phyloP scores from a whole-genome alignment of 2,888 invertebrate species.

The Leptopterna dolabrata region DNA sequence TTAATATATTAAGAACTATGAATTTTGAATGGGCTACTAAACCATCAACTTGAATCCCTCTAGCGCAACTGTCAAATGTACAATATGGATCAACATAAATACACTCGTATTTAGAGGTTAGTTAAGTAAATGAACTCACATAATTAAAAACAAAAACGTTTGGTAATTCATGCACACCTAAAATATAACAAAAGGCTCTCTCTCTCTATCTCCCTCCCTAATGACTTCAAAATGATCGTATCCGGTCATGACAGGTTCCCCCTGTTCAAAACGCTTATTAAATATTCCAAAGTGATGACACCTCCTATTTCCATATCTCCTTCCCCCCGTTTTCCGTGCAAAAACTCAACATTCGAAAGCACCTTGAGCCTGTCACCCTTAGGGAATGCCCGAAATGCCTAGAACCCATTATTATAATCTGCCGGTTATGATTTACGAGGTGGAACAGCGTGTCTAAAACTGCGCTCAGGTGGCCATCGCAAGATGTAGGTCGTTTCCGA shows the following conservation, averaged over 20 bases:
- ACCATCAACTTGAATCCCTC: too few species aligned
- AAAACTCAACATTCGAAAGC: not conserved
- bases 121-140: too few species aligned
- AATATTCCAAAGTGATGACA: not conserved
- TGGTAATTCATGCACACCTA: too few species aligned
- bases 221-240: not conserved
- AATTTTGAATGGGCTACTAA: too few species aligned
- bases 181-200: too few species aligned
- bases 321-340: not conserved
- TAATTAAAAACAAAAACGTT: too few species aligned
- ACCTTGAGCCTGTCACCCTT: not conserved
- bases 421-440: constrained; percentile 3
- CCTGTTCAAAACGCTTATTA: not conserved
- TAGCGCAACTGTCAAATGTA: too few species aligned
- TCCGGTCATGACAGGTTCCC: not conserved
- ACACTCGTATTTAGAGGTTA: too few species aligned
- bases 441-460: not conserved
- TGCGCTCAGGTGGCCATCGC: constrained; percentile 5
- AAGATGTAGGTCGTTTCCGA: constrained; percentile 43
- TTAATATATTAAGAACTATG: too few species aligned
- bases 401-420: not conserved
- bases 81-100: too few species aligned
- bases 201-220: too few species aligned
- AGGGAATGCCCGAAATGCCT: not conserved
- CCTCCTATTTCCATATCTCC: not conserved